Evolutionary conservation across 2,797 vertebrate species (phyloP).

Genomic region (Pipistrellus kuhlii): DNA sequence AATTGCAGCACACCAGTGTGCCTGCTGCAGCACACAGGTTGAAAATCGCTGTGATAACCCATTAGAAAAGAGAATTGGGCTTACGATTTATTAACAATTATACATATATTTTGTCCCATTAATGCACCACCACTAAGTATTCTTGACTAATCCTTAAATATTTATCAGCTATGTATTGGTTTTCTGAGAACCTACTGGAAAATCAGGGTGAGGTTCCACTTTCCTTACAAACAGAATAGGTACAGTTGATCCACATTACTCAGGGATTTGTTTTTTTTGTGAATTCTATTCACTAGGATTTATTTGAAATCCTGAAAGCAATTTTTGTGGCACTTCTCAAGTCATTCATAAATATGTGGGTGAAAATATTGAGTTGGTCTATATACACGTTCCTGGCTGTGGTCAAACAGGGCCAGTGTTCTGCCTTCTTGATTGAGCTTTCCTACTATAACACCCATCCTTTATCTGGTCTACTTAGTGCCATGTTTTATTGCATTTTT

Average conservation of each 20-base stretch:
- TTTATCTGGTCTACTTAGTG: not conserved
- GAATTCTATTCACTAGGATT: conserved; percentile 1
- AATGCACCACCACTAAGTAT: not conserved
- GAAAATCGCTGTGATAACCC: not conserved
- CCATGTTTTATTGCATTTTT: not conserved
- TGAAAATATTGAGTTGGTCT: not conserved
- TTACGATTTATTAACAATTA: not conserved
- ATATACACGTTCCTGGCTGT: not conserved
- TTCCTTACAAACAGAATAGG: not conserved
- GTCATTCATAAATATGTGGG: not conserved
- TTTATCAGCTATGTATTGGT: not conserved
- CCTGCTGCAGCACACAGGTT: not conserved
- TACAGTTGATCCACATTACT: not conserved
- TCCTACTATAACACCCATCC: not conserved
- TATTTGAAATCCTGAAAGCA: not conserved
- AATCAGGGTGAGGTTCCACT: not conserved
- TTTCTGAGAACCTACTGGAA: not conserved
- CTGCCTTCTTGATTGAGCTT: not conserved
- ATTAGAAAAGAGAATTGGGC: not conserved
- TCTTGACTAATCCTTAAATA: conserved; percentile 50
- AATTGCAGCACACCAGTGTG: not conserved
- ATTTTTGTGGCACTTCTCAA: not conserved
- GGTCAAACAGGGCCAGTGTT: not conserved
- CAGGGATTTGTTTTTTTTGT: not conserved
- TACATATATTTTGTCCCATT: not conserved